Conservation (phyloP, 2,113 vertebrate genomes). For the Saguinus imperator region DNA sequence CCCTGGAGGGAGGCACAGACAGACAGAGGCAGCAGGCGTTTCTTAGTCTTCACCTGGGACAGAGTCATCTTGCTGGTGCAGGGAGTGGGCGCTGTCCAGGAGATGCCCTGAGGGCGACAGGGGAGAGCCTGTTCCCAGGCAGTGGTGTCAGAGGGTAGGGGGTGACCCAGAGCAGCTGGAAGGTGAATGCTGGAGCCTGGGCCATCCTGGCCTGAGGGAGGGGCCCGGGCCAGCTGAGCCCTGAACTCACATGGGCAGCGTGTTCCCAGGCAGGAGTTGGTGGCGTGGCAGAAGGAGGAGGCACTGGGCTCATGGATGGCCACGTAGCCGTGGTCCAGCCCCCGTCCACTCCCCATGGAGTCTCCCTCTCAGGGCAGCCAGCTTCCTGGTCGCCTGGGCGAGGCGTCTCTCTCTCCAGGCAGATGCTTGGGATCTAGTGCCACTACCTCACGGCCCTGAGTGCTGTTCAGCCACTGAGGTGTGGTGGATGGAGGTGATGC, state of each 20-base stretch:
- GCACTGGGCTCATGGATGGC: not conserved
- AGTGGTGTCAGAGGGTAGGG: accelerated
- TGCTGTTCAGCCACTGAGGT: too few species aligned
- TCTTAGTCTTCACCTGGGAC: not conserved
- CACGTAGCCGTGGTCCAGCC: not conserved
- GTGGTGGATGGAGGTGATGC: accelerated
- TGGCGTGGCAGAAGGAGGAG: not conserved
- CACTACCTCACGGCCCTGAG: not conserved
- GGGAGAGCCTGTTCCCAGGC: too few species aligned
- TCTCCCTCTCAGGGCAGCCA: not conserved
- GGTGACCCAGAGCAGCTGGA: accelerated
- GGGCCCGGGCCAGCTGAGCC: not conserved
- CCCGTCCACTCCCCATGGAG: not conserved
- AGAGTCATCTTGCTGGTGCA: not conserved
- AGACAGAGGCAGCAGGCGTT: accelerated
- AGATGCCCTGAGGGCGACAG: accelerated
- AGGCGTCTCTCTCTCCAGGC: not conserved
- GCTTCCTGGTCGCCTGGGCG: not conserved
- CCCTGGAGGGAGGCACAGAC: accelerated
- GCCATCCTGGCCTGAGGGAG: not conserved
- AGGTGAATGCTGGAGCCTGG: not conserved
- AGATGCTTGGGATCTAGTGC: not conserved
- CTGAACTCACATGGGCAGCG: not conserved
- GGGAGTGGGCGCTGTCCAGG: not conserved
- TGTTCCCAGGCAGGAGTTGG: not conserved